phyloP scores from a whole-genome alignment of 2,797 vertebrate genomes.

The Carcharodon carcharias region DNA sequence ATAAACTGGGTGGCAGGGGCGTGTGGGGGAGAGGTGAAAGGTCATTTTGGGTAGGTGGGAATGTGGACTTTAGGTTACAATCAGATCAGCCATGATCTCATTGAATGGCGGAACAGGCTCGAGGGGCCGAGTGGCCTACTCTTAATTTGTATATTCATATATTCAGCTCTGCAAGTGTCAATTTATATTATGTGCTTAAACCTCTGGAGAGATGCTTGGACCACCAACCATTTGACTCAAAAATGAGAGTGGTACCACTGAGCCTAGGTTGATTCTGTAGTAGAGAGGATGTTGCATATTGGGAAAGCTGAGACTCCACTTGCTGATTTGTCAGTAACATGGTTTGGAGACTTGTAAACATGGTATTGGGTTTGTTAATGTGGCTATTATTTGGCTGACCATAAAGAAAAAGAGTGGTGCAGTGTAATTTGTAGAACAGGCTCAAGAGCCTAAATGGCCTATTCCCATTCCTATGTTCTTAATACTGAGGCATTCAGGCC shows the following conservation, averaged over 20 bases:
- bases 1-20: too few species aligned
- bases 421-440: neutral
- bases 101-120: too few species aligned
- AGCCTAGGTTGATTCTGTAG: neutral
- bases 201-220: neutral
- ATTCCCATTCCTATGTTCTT: neutral
- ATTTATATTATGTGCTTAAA: neutral
- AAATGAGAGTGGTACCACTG: neutral
- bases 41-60: too few species aligned
- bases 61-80: too few species aligned
- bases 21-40: too few species aligned
- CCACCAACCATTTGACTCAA: neutral
- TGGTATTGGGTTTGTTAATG: neutral
- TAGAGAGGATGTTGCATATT: neutral
- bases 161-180: neutral
- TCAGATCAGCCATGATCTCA: too few species aligned
- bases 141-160: too few species aligned
- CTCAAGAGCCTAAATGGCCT: neutral
- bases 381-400: neutral
- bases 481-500: neutral
- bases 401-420: neutral
- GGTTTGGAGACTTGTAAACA: neutral
- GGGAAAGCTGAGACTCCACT: neutral
- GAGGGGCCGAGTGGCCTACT: too few species aligned
- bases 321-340: neutral